Evolutionary conservation across 1,140 invertebrate genomes (phyloP).

Genomic region (Lepidotrigona ventralis): DNA sequence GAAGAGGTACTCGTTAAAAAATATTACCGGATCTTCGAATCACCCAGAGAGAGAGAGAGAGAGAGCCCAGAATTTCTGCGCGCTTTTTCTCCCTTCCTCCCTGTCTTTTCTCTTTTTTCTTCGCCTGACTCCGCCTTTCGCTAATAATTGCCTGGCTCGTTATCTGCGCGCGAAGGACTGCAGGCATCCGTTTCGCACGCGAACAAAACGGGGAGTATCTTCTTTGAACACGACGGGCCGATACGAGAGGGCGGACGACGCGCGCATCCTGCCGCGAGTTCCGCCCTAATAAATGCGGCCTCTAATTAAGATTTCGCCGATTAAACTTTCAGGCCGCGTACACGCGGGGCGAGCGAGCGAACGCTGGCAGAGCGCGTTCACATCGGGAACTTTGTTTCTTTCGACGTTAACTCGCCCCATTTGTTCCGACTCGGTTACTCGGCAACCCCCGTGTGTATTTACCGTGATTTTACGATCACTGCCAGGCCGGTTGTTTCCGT

Average conservation of each 20-base stretch:
- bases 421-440: slow-evolving; percentile 15
- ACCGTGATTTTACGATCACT: slow-evolving; percentile 16
- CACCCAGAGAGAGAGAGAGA: too few relatives aligned
- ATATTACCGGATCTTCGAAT: not conserved
- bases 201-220: slow-evolving; percentile 32
- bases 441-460: not conserved
- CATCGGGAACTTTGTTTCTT: slow-evolving; percentile 41
- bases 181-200: slow-evolving; percentile 34
- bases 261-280: slow-evolving; percentile 24
- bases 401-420: slow-evolving; percentile 38
- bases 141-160: slow-evolving; percentile 44
- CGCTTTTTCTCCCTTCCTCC: too few relatives aligned
- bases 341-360: too few relatives aligned
- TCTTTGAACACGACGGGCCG: slow-evolving; percentile 7
- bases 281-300: slow-evolving; percentile 44
- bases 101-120: not conserved
- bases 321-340: slow-evolving; percentile 30
- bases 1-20: not conserved
- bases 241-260: not conserved
- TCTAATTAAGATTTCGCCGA: slow-evolving; percentile 50
- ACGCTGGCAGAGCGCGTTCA: not conserved
- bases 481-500: not conserved
- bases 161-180: slow-evolving; percentile 20
- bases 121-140: slow-evolving; percentile 6
- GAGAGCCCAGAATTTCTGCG: too few relatives aligned